Base-by-base conservation (phyloP, 2,888 invertebrate genomes). In the Leptinotarsa juncta region DNA sequence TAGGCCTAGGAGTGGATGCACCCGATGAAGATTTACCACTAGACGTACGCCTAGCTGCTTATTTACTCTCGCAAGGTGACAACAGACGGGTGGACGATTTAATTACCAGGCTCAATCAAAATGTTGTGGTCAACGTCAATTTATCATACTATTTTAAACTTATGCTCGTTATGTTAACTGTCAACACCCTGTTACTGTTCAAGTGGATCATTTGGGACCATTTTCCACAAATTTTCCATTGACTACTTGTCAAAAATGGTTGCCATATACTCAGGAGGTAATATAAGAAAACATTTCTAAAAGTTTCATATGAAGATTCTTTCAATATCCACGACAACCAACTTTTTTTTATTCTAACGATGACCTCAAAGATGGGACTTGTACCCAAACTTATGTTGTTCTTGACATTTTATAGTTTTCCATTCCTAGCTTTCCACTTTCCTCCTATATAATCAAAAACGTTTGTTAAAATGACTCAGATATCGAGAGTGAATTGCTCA, bases 131-230 rank as follows among this genome's bases (percentile, higher is more conserved):
- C 15, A 82, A 82, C 70, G 79, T 81, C 3, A 82, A 82, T 73
- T 76, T 83, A 80, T 81, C 82, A 26, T 82, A 80, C 57, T 81
- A 83, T 75, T 82, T 82, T 62, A 84, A 82, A 70, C 75, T 83
- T 10, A 81, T 83, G 79, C 76, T 84, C 72, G 72, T 84, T 16
- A 77, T 84, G 77, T 79, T 83, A 74, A 80, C 82, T 12, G 65
- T 83, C 10, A 83, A 84, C 69, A 81, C 81, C 3, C 69, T 83
- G 65, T 66, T 82, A 50, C 69, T 83, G 72, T 80, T 82, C 65
- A 82, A 81, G 72, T 80, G 79, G 76, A 72, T 82, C n/a, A 65
- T 81, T 62, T 81, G 79, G 81, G 82, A 82, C 67, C 78, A 77
- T n/a, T 78, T 76, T 65, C 57, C 57, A 2, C 48, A 42, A 4